phyloP scores from a whole-genome alignment of 1,140 invertebrate species.

The Batillaria attramentaria region DNA sequence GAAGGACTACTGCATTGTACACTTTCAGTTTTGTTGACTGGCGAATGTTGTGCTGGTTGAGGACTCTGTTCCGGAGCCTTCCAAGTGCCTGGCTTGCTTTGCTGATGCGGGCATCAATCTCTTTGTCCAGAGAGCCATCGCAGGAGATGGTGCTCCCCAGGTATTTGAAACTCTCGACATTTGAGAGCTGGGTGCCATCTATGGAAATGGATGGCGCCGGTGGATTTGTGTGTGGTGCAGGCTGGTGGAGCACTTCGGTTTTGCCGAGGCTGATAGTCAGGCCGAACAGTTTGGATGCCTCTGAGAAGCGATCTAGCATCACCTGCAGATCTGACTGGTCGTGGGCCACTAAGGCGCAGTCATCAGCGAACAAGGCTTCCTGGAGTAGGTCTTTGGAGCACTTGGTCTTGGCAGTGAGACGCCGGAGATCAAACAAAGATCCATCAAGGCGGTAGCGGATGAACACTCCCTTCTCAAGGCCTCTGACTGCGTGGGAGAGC shows the following conservation, averaged over 20 bases:
- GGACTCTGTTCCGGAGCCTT: neutral
- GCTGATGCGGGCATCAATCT: slow-evolving; percentile 33
- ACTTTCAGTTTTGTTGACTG: too few species aligned
- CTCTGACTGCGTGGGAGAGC: slow-evolving; percentile 30
- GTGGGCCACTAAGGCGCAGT: slow-evolving; percentile 32
- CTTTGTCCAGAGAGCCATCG: slow-evolving; percentile 30
- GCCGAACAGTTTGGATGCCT: slow-evolving; percentile 29
- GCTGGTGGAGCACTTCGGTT: slow-evolving; percentile 32
- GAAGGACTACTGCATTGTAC: too few species aligned
- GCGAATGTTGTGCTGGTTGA: neutral
- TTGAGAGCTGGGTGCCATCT: slow-evolving; percentile 18
- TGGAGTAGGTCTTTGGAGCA: slow-evolving; percentile 19
- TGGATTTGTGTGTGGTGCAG: too few species aligned
- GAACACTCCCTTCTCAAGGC: too few species aligned
- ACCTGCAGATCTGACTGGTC: slow-evolving; percentile 26
- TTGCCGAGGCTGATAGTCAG: slow-evolving; percentile 32
- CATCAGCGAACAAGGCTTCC: slow-evolving; percentile 28
- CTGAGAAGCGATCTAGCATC: too few species aligned
- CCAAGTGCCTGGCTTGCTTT: slow-evolving; percentile 37
- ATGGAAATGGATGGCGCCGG: slow-evolving; percentile 20
- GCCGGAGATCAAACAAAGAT: too few species aligned
- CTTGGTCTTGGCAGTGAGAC: slow-evolving; percentile 8
- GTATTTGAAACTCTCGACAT: slow-evolving; percentile 33
- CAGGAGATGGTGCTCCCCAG: slow-evolving; percentile 32
- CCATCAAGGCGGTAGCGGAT: too few species aligned